Base-by-base conservation (phyloP, 2,888 invertebrate genomes). In the Sinotaia quadrata region DNA sequence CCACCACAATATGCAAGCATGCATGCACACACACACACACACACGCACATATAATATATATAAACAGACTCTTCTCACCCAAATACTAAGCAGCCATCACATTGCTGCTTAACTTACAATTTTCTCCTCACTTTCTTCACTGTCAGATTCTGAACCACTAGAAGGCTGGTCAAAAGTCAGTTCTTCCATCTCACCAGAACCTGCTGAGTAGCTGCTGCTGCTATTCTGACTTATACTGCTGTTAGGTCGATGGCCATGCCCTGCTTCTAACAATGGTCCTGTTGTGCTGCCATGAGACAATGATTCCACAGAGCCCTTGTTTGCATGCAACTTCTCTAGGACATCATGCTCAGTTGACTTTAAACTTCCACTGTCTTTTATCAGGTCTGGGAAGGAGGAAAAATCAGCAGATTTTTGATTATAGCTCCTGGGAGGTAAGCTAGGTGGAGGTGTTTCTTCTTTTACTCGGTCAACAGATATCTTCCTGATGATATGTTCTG, bases 141-240 rank as follows among this genome's bases (percentile, higher is more conserved):
- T 58, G 8, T 80, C 80, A 0, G 78, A 78, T 41, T 81, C 82
- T 0, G 78, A 77, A 1, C 51, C 59, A n/a, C 76, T 75, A n/a
- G n/a, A n/a, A n/a, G 69, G 69, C 15, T 67, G 60, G 12, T 66
- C 67, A 31, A 54, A 60, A 15, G 57, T 49, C 5, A 36, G 66
- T 7, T 44, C 37, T 2, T 57, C 59, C 18, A 31, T 36, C 21
- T 75, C 76, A 10, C 69, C 73, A 2, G 75, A 76, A 0, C 75
- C 78, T 29, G 68, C 77, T 7, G 79, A 78, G 61, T 78, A 77
- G 44, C 74, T 72, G 56, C 65, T 65, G 47, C 75, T 68, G 52
- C 74, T 75, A 56, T 60, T 71, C 7, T 41, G 59, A 67, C 78
- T 79, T 44, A 76, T 60, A 21, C 69, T 73, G 52, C 78, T 78